Conservation (phyloP, 2,888 invertebrate species). For the Erebia epiphron region DNA sequence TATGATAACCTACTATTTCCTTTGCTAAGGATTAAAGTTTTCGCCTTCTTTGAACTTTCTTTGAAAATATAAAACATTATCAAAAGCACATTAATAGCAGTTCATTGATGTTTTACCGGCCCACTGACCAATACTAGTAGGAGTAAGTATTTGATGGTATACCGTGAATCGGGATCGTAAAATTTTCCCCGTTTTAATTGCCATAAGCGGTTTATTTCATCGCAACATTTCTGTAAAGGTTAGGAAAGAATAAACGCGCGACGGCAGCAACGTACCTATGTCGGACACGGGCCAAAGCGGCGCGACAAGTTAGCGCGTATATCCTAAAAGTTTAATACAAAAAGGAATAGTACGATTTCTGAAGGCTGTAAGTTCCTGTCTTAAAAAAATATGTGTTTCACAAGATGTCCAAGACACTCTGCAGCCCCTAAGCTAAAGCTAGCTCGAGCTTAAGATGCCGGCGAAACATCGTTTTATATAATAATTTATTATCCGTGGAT, state of each 20-base stretch:
- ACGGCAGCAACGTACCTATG: background rate
- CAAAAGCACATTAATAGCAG: background rate
- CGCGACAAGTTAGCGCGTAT: no score
- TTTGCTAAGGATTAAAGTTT: background rate
- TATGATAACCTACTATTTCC: background rate
- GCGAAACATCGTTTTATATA: no score
- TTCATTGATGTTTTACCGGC: slow-evolving; percentile 20
- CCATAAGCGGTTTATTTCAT: slow-evolving; percentile 24
- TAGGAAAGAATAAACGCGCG: background rate
- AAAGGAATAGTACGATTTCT: no score
- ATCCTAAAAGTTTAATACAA: background rate
- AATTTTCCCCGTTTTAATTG: slow-evolving; percentile 20
- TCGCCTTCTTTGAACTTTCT: background rate
- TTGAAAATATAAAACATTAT: background rate
- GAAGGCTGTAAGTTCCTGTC: no score
- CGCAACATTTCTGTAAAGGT: background rate
- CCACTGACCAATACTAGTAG: slow-evolving; percentile 18
- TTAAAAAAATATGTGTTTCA: no score
- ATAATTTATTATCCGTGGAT: no score
- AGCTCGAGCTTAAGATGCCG: no score
- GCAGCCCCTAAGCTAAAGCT: no score
- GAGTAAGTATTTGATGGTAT: slow-evolving; percentile 3
- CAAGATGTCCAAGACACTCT: no score
- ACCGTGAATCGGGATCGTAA: slow-evolving; percentile 13
- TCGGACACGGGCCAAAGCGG: background rate